A percentile compares a stretch with the other conserved stretches of the same genome.
phyloP scores from a whole-genome alignment of 1,140 invertebrate genomes.

The Drosophila ercepeae region DNA sequence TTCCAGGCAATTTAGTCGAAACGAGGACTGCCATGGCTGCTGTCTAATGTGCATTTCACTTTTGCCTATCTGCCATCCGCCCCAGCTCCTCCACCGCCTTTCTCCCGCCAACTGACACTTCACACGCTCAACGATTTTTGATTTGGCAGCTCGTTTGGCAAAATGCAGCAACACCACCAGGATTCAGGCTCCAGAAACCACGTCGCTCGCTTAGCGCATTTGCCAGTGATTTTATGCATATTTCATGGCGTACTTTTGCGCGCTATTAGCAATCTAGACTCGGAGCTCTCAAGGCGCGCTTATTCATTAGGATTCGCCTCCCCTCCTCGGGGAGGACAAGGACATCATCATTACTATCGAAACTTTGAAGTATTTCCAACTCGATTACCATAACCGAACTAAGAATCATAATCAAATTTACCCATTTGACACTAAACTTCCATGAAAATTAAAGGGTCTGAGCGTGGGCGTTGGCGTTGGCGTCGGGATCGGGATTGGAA shows the following conservation, averaged over 20 bases:
- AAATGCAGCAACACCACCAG: constrained; percentile 34
- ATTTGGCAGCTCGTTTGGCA: constrained; percentile 74
- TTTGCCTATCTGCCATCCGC: constrained; percentile 6
- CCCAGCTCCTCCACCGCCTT: background rate
- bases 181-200: constrained; percentile 26
- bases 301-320: constrained; percentile 24
- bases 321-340: constrained; percentile 18
- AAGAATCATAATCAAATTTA: constrained; percentile 76
- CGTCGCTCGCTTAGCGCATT: constrained; percentile 45
- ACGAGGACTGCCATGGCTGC: constrained; percentile 33
- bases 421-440: constrained; percentile 79
- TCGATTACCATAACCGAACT: constrained; percentile 79
- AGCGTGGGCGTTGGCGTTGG: too few relatives aligned
- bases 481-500: background rate
- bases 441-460: background rate
- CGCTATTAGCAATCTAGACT: constrained; percentile 24
- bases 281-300: constrained; percentile 21
- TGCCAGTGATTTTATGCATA: constrained; percentile 70
- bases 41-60: constrained; percentile 43
- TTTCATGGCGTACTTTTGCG: constrained; percentile 59
- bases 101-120: constrained; percentile 45
- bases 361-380: constrained; percentile 79
- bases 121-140: constrained; percentile 67
- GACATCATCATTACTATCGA: constrained; percentile 33
- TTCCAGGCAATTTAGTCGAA: constrained; percentile 41